A percentile compares a stretch with the other conserved stretches of the same genome.
phyloP scores from a whole-genome alignment of 2,888 invertebrate genomes.

The Ectobius pallidus region DNA sequence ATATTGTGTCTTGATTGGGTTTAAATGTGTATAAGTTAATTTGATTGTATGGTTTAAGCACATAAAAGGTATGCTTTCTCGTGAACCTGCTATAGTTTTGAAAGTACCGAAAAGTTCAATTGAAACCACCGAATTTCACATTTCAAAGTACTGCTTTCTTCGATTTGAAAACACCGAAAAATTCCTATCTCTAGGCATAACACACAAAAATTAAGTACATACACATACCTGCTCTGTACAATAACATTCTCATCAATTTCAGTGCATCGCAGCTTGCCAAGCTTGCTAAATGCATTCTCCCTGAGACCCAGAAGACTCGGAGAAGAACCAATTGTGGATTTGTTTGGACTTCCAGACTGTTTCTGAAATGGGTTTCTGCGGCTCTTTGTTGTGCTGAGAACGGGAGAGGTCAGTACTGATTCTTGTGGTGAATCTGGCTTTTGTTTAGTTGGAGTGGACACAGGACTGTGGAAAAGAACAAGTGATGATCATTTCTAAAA shows the following conservation, averaged over 20 bases:
- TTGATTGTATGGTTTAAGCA: too few relatives aligned
- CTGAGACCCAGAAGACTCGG: not conserved
- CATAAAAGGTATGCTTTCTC: too few relatives aligned
- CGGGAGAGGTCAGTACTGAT: slow-evolving; percentile 28
- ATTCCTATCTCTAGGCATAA: too few relatives aligned
- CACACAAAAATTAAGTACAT: not conserved
- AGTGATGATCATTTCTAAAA: not conserved
- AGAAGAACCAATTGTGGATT: not conserved
- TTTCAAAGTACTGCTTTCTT: too few relatives aligned
- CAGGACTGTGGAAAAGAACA: slow-evolving; percentile 2
- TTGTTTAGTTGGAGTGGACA: slow-evolving; percentile 3
- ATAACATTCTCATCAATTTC: slow-evolving; percentile 17
- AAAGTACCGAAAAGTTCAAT: too few relatives aligned
- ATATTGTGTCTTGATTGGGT: too few relatives aligned
- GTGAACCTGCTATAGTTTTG: too few relatives aligned
- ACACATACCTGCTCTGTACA: slow-evolving; percentile 39
- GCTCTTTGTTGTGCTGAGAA: slow-evolving; percentile 1
- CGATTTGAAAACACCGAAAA: too few relatives aligned
- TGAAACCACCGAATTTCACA: too few relatives aligned
- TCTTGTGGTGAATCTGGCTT: not conserved
- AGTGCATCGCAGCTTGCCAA: slow-evolving; percentile 1
- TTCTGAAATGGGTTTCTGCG: slow-evolving; percentile 31
- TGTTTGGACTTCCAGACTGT: not conserved
- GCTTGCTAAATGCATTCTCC: slow-evolving; percentile 36
- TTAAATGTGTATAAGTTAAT: too few relatives aligned